Percentiles rank a stretch among this genome's conserved stretches.
Conservation (phyloP, 2,797 vertebrate genomes). For the Anguilla marmorata region DNA sequence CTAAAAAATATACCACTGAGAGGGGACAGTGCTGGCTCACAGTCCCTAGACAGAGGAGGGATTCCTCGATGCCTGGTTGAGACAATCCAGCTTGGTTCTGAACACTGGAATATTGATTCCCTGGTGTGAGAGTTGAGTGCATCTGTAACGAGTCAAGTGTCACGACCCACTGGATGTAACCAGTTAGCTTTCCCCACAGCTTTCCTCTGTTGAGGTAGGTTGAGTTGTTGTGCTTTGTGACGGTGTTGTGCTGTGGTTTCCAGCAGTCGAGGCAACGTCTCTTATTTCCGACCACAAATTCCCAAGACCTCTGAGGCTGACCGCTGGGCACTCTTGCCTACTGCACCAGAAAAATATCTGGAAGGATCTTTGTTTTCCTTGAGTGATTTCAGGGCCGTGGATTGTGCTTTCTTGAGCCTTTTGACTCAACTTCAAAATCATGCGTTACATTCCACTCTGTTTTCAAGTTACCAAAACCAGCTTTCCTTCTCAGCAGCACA, state of each 20-base stretch:
- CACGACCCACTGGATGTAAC: background rate
- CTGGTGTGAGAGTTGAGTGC: background rate
- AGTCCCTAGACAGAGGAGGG: background rate
- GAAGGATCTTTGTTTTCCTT: slow-evolving; percentile 35
- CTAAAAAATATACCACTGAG: background rate
- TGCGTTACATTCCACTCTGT: slow-evolving; percentile 19
- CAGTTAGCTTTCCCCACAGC: background rate
- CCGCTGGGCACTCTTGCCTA: background rate
- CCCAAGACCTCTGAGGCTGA: slow-evolving; percentile 26
- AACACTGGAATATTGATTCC: background rate
- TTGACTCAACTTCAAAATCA: slow-evolving; percentile 38
- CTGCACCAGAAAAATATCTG: slow-evolving; percentile 30
- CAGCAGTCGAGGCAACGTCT: background rate
- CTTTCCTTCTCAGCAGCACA: slow-evolving; percentile 41
- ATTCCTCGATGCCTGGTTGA: background rate
- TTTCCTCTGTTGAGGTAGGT: background rate
- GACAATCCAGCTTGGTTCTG: background rate
- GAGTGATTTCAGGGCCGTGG: slow-evolving; percentile 34
- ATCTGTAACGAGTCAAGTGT: background rate
- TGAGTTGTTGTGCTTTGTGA: background rate
- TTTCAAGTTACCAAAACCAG: slow-evolving; percentile 23
- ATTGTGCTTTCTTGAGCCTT: slow-evolving; percentile 36
- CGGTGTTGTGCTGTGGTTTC: background rate
- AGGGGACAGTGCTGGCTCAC: background rate
- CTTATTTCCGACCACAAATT: slow-evolving; percentile 27